phyloP scores from a whole-genome alignment of 2,797 vertebrate genomes.

The Erpetoichthys calabaricus region DNA sequence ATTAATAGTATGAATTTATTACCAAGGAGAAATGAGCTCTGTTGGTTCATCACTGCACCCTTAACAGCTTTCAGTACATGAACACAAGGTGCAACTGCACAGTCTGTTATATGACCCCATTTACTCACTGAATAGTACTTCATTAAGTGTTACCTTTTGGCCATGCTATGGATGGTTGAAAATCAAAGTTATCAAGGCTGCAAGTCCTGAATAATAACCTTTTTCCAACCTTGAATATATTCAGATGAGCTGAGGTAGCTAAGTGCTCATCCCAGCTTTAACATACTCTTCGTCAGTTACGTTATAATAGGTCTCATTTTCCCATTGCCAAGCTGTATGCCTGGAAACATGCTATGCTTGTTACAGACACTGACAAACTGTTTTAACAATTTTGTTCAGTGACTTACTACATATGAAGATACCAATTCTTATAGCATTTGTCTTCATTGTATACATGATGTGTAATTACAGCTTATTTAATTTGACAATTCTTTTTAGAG shows the following conservation, averaged over 20 bases:
- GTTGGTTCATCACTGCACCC: constrained; percentile 74
- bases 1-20: constrained; percentile 83
- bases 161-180: constrained; percentile 89
- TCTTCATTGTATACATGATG: too few relatives aligned
- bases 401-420: too few relatives aligned
- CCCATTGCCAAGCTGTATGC: constrained; percentile 64
- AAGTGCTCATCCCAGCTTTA: constrained; percentile 70
- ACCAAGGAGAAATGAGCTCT: constrained; percentile 71
- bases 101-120: constrained; percentile 84
- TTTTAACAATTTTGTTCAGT: too few relatives aligned
- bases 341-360: constrained; percentile 76
- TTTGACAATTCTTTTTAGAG: too few relatives aligned
- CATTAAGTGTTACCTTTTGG: constrained; percentile 98
- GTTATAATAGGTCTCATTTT: constrained; percentile 76
- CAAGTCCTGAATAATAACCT: constrained; percentile 87
- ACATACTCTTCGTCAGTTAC: constrained; percentile 69
- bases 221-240: constrained; percentile 80
- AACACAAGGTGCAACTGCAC: constrained; percentile 72
- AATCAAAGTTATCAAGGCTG: constrained; percentile 93
- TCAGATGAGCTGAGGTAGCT: constrained; percentile 74
- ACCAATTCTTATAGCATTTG: too few relatives aligned
- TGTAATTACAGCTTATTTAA: too few relatives aligned
- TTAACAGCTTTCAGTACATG: constrained; percentile 75
- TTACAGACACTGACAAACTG: constrained; percentile 50
- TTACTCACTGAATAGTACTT: constrained; percentile 88